Evolutionary conservation across 2,888 invertebrate species (phyloP).

Genomic region (Meiosimyza decipiens): DNA sequence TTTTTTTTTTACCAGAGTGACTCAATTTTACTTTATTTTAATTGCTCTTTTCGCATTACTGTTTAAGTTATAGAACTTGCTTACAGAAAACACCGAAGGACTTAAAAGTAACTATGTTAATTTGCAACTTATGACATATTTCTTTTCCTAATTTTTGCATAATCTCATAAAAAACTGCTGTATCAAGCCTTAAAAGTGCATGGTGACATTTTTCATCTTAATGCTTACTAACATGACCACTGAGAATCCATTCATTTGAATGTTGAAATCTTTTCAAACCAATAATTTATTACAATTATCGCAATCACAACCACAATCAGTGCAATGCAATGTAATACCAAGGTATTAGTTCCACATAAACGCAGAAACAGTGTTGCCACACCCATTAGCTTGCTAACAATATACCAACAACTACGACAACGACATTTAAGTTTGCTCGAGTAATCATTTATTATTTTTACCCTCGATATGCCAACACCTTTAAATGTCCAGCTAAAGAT

Average conservation of each 20-base stretch:
- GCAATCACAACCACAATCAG: slow-evolving; percentile 18
- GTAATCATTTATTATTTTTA: slow-evolving; percentile 25
- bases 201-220: not conserved
- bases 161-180: not conserved
- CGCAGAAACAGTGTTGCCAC: not conserved
- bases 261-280: slow-evolving; percentile 28
- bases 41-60: no score
- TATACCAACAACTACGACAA: not conserved
- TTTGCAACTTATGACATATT: not conserved
- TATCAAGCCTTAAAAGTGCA: not conserved
- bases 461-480: slow-evolving; percentile 14
- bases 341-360: slow-evolving; percentile 13
- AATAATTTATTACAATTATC: slow-evolving; percentile 36
- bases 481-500: slow-evolving; percentile 9
- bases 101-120: no score
- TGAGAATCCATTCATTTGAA: slow-evolving; percentile 24
- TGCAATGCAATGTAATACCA: slow-evolving; percentile 9
- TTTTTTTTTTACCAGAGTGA: no score
- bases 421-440: not conserved
- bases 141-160: not conserved
- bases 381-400: not conserved
- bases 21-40: no score
- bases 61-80: no score
- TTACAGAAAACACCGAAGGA: no score
- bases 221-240: not conserved